These are phyloP conservation scores for Callospermophilus lateralis DNA, from an alignment of 2,113 vertebrate species.

Conservation along the genomic window DNA sequence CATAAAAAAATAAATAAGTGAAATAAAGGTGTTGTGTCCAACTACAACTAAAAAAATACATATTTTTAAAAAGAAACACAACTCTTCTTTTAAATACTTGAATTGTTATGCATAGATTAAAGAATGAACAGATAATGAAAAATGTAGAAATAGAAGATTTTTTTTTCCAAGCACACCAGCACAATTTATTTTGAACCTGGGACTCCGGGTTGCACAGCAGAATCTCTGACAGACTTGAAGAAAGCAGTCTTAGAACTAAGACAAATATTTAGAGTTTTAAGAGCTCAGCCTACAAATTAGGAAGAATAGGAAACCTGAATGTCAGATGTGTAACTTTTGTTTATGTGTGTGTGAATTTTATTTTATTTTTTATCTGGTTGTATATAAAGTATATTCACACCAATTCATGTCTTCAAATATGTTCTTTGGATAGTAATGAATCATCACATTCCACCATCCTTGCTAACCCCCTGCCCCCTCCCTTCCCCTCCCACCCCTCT, in stretches of 20 bases:
- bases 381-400: too few relatives aligned
- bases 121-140: conserved; percentile 34
- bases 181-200: conserved; percentile 41
- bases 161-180: neutral
- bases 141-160: neutral
- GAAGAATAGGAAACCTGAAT: conserved; percentile 58
- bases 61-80: neutral
- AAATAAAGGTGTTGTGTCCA: too few relatives aligned
- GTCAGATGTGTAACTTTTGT: conserved; percentile 67
- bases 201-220: conserved; percentile 22
- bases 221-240: conserved; percentile 68
- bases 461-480: too few relatives aligned
- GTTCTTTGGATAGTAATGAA: too few relatives aligned
- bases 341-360: too few relatives aligned
- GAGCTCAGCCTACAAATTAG: conserved; percentile 81
- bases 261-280: conserved; percentile 84
- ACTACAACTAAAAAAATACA: too few relatives aligned
- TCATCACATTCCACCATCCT: too few relatives aligned
- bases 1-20: too few relatives aligned
- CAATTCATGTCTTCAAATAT: too few relatives aligned
- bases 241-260: conserved; percentile 77
- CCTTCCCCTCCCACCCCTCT: too few relatives aligned
- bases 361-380: too few relatives aligned
- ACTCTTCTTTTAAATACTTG: conserved; percentile 22
- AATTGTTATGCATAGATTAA: conserved; percentile 32